A percentile compares a stretch with the other conserved stretches of the same genome.
Evolutionary conservation across 2,797 vertebrate genomes (phyloP).

Genomic region (Pyrrhura leucotis): DNA sequence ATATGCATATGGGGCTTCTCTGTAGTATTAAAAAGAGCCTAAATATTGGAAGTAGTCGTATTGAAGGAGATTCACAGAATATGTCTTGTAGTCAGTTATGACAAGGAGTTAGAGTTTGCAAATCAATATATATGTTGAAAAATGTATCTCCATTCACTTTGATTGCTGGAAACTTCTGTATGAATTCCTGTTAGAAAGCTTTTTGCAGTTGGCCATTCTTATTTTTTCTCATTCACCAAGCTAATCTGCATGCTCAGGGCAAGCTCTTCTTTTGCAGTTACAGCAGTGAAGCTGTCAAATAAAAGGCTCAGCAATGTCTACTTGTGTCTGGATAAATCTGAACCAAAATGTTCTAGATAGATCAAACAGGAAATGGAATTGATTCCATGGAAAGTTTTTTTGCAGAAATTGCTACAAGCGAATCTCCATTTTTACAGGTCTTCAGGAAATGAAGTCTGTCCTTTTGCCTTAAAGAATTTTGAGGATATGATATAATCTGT

Average conservation of each 20-base stretch:
- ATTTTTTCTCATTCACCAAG: not conserved
- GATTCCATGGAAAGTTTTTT: not conserved
- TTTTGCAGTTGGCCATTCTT: not conserved
- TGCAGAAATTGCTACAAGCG: not conserved
- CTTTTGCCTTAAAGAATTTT: not conserved
- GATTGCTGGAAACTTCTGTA: not conserved
- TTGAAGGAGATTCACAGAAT: not conserved
- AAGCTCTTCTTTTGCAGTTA: not conserved
- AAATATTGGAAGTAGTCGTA: not conserved
- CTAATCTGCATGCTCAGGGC: not conserved
- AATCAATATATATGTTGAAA: not conserved
- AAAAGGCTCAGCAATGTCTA: not conserved
- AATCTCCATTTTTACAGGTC: not conserved
- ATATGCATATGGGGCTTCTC: not conserved
- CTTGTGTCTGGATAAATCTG: not conserved
- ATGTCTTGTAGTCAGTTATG: accelerated
- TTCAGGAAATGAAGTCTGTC: not conserved
- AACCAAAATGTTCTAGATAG: not conserved
- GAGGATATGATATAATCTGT: not conserved
- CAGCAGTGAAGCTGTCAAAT: not conserved
- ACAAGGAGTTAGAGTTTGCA: not conserved
- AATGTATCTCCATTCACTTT: not conserved
- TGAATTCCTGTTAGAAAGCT: not conserved
- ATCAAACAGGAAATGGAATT: not conserved
- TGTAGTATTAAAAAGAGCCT: not conserved